A percentile compares a stretch with the other conserved stretches of the same genome.
Evolutionary conservation across 2,113 vertebrate species (phyloP).

Genomic region (Xiphorhynchus elegans): DNA sequence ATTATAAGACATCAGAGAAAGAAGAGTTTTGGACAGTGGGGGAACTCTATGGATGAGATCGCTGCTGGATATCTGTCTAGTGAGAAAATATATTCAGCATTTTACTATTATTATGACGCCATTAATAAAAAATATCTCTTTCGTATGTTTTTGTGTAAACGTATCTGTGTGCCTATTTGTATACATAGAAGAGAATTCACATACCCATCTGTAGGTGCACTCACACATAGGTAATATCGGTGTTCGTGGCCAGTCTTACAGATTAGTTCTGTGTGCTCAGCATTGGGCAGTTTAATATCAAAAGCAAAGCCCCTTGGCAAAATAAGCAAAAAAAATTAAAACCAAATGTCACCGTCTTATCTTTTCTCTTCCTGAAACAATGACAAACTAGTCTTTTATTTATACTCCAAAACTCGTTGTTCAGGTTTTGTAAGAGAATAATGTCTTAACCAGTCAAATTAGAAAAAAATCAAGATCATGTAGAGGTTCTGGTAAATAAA

Average conservation of each 20-base stretch:
- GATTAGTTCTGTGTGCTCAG: neutral
- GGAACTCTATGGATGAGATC: neutral
- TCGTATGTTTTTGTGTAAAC: neutral
- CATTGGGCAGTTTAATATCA: neutral
- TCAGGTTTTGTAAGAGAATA: neutral
- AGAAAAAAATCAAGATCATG: neutral
- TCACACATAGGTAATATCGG: neutral
- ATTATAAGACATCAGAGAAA: neutral
- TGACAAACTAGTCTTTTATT: neutral
- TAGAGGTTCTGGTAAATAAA: neutral
- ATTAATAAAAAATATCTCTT: neutral
- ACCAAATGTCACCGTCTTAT: neutral
- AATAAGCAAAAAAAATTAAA: neutral
- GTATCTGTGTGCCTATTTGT: neutral
- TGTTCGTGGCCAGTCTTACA: neutral
- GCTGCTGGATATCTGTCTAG: neutral
- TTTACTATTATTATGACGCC: neutral
- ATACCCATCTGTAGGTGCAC: rapidly evolving
- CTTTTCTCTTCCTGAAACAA: neutral
- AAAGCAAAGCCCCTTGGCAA: neutral
- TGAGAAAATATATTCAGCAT: neutral
- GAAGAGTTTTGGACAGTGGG: neutral
- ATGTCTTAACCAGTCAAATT: neutral
- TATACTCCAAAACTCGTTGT: neutral
- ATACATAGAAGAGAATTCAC: neutral